Evolutionary conservation across 2,888 invertebrate genomes (phyloP).

Genomic region (Lymantria monacha): DNA sequence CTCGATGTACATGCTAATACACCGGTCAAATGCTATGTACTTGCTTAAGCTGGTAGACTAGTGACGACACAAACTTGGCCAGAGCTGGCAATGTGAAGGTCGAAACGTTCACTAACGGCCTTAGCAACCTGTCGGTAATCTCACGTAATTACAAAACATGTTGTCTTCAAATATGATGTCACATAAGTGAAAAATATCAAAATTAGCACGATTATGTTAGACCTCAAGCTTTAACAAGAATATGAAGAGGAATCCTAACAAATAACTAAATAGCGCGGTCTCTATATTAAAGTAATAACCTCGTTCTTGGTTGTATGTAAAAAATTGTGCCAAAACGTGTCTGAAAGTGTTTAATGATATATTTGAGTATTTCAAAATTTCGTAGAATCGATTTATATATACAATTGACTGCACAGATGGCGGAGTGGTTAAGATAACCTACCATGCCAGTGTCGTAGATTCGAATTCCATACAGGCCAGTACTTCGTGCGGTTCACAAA

Average conservation of each 20-base stretch:
- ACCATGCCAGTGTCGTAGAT: too few species aligned
- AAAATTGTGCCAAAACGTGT: too few species aligned
- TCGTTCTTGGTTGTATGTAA: not conserved
- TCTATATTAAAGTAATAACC: not conserved
- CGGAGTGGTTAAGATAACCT: too few species aligned
- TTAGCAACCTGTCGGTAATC: conserved; percentile 35
- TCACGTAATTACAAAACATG: conserved; percentile 24
- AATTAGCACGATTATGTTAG: not conserved
- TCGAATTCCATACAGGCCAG: too few species aligned
- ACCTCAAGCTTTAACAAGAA: not conserved
- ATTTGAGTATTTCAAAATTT: too few species aligned
- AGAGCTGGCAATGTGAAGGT: conserved; percentile 67
- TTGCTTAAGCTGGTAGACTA: conserved; percentile 35
- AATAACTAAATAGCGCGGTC: not conserved
- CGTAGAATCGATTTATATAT: too few species aligned
- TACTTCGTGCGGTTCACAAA: too few species aligned
- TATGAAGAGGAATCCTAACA: not conserved
- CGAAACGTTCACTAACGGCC: conserved; percentile 60
- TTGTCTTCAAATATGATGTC: conserved; percentile 24
- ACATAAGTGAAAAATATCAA: conserved; percentile 3
- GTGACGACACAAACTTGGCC: conserved; percentile 50
- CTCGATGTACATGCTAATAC: not conserved
- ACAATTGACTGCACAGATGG: too few species aligned
- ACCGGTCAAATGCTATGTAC: conserved; percentile 11
- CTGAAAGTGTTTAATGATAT: too few species aligned